Evolutionary conservation across 2,888 invertebrate species (phyloP), one percentile per base, ranked within the genome.

Genomic region (Orchestes rusci): DNA sequence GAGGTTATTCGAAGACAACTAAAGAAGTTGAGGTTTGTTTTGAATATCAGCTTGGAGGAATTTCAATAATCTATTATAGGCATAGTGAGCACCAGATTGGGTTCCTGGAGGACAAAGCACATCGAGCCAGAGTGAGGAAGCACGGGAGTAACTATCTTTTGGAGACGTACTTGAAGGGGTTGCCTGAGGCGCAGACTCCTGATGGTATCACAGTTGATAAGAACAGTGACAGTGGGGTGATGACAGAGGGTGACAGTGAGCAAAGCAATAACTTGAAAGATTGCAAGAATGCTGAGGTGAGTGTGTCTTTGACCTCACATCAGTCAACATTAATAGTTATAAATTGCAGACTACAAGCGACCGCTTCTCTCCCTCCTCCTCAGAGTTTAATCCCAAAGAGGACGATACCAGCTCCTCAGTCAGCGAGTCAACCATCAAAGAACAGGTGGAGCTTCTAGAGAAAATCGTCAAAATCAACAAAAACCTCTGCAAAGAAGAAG

Each of bases 101-200:
- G 51, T 77, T 77, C 59, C 75, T 85, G 56, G 86, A 86, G 70
- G 82, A 84, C 60, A 82, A 84, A 60, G 81, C 84, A 18, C 86
- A 87, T 66, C 77, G 79, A 52, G 77, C 74, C 32, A 71, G 85
- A 35, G 80, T 83, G 67, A 76, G 81, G 52, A 82, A 83, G 58
- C 77, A 84, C 60, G 86, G 86, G 13, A 83, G 83, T 50, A 86
- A 87, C 66, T 87, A 87, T 63, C 73, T 87, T 35, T 70, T 86
- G 12, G 84, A 86, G 64, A 82, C 86, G 1, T 87, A 87, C 62
- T 72, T 87, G 31, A 74, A 73, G 54, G 74, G 74, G n/a, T 56
- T 73, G 18, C 68, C 73, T 20, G 73, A 72, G 55, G 69, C 68
- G n/a, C 64, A 65, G 3, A 69, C 70, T 46, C 65, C 66, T 4